Percentiles rank a stretch among this genome's conserved stretches.
These are phyloP conservation scores for honey bee (Apis mellifera) DNA, from an alignment of 1,140 invertebrate species.

Conservation along the genomic window DNA sequence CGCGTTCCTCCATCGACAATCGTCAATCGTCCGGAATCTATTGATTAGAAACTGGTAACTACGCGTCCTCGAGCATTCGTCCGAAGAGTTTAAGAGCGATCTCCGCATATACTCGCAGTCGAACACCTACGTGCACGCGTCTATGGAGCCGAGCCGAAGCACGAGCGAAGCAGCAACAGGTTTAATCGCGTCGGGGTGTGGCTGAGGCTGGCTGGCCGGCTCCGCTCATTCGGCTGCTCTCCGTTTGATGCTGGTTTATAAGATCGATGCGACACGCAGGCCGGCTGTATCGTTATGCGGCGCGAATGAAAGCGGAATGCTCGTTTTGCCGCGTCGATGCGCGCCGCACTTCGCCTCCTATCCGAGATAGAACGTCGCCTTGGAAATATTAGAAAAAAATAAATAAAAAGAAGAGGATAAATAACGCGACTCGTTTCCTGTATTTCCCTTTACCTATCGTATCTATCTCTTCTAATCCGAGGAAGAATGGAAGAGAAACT, in stretches of 20 bases:
- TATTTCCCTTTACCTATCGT: neutral
- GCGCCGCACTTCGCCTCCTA: neutral
- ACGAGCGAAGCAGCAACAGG: conserved; percentile 76
- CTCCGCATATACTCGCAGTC: conserved; percentile 20
- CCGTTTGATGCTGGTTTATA: conserved; percentile 62
- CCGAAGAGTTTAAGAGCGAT: conserved; percentile 38
- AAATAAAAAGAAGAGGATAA: neutral
- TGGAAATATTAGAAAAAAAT: conserved; percentile 10
- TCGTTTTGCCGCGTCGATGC: conserved; percentile 35
- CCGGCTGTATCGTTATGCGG: conserved; percentile 32
- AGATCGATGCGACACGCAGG: conserved; percentile 73
- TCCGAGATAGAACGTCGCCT: conserved; percentile 10
- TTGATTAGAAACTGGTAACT: neutral
- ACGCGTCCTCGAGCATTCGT: neutral
- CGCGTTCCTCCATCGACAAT: no score
- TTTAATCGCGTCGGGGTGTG: conserved; percentile 78
- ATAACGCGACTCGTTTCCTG: no score
- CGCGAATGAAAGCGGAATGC: conserved; percentile 34
- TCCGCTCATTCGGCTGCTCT: conserved; percentile 64
- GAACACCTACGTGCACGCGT: conserved; percentile 54
- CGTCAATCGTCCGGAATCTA: neutral
- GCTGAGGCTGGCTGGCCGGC: conserved; percentile 62
- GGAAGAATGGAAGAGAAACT: neutral
- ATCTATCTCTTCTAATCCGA: neutral
- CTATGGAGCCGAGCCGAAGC: conserved; percentile 39